Evolutionary conservation across 2,888 invertebrate genomes (phyloP).

Genomic region (Diplazon laetatorius): DNA sequence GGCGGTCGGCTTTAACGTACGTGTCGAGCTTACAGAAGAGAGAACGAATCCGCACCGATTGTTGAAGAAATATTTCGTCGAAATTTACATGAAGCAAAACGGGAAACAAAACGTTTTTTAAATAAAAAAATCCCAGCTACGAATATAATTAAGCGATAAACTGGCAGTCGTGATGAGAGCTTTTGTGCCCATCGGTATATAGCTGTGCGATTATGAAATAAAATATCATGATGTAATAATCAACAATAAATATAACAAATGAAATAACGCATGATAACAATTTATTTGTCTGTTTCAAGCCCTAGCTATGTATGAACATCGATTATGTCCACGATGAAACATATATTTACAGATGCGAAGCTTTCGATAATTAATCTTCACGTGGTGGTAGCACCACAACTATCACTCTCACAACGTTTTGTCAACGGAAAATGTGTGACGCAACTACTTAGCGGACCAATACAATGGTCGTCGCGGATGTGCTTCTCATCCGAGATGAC

Average conservation of each 20-base stretch:
- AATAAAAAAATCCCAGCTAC: too few relatives aligned
- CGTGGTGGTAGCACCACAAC: slow-evolving; percentile 38
- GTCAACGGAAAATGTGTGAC: slow-evolving; percentile 45
- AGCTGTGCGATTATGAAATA: too few relatives aligned
- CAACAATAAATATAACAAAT: too few relatives aligned
- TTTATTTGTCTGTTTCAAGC: not conserved
- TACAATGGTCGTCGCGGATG: slow-evolving; percentile 23
- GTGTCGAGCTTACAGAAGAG: not conserved
- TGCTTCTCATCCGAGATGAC: slow-evolving; percentile 42
- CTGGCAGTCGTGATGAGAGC: too few relatives aligned
- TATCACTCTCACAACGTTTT: slow-evolving; percentile 55
- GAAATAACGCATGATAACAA: not conserved
- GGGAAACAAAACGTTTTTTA: too few relatives aligned
- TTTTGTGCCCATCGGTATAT: too few relatives aligned
- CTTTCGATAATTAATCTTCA: slow-evolving; percentile 51
- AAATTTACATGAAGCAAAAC: too few relatives aligned
- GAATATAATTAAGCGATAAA: too few relatives aligned
- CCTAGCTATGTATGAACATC: not conserved
- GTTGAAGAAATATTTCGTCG: too few relatives aligned
- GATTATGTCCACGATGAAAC: not conserved
- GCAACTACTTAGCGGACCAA: slow-evolving; percentile 49
- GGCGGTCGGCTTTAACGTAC: not conserved
- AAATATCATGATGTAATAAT: too few relatives aligned
- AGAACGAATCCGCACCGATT: not conserved
- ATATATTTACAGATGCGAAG: not conserved